phyloP scores from a whole-genome alignment of 2,888 invertebrate genomes.

The Odontothrips loti region DNA sequence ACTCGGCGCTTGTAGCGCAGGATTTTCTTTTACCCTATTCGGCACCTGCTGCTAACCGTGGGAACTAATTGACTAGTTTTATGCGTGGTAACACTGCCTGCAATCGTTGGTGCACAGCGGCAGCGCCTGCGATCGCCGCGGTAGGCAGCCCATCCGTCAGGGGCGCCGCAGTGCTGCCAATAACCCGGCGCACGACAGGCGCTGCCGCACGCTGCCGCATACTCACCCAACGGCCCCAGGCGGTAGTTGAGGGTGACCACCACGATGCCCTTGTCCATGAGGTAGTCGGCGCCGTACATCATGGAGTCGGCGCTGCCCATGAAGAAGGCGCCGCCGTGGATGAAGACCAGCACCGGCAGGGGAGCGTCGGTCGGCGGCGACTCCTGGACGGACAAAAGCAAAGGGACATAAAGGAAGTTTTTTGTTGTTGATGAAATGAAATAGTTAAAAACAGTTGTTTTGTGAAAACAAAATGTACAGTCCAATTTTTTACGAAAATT shows the following conservation, averaged over 20 bases:
- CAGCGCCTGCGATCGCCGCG: background rate
- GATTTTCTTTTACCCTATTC: no score
- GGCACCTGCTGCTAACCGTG: no score
- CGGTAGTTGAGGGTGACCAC: constrained; percentile 10
- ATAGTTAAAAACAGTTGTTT: no score
- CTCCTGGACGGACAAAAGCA: background rate
- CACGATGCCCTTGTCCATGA: constrained; percentile 13
- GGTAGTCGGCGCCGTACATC: background rate
- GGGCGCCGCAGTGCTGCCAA: background rate
- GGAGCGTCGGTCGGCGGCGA: background rate
- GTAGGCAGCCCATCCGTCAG: background rate
- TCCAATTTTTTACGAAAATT: no score
- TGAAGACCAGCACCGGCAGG: background rate
- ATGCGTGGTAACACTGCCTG: no score
- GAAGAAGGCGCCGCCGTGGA: constrained; percentile 11
- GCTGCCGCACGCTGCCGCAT: background rate
- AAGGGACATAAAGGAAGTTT: background rate
- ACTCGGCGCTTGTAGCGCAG: no score
- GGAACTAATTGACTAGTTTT: no score
- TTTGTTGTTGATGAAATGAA: no score
- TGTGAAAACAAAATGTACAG: no score
- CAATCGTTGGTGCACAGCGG: no score
- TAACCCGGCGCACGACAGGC: no score
- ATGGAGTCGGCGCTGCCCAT: background rate
- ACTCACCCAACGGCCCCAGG: constrained; percentile 1